Evolutionary conservation across 2,888 invertebrate genomes (phyloP).

Genomic region (Cataglyphis cursor): DNA sequence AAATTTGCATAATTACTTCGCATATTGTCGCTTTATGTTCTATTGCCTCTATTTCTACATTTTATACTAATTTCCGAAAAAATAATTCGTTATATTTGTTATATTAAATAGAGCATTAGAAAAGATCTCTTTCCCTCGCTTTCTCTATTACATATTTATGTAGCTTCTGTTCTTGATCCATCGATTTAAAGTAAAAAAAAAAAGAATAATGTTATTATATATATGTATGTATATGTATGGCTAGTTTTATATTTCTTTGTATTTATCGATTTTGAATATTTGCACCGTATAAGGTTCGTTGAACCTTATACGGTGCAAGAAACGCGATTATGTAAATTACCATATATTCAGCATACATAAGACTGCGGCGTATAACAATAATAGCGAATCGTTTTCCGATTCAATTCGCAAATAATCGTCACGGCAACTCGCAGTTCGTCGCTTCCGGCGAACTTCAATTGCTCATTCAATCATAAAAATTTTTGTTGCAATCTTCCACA

Average conservation of each 20-base stretch:
- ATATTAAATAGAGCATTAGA: neutral
- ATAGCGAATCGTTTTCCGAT: conserved; percentile 35
- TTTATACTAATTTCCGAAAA: neutral
- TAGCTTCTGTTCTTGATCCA: neutral
- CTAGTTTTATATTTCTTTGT: neutral
- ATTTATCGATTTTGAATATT: neutral
- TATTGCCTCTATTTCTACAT: neutral
- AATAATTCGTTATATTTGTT: neutral
- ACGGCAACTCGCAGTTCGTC: neutral
- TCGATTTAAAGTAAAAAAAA: neutral
- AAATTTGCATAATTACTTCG: neutral
- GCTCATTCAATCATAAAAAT: conserved; percentile 21
- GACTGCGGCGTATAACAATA: neutral
- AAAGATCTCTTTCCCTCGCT: neutral
- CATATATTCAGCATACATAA: neutral
- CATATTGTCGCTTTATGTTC: neutral
- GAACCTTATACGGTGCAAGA: no score
- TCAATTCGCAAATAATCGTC: conserved; percentile 18
- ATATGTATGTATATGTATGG: no score
- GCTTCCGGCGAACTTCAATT: conserved; percentile 1
- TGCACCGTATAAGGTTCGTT: neutral
- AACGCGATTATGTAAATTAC: conserved; percentile 22
- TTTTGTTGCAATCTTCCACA: neutral
- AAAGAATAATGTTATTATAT: neutral
- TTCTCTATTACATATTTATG: neutral